phyloP scores from a whole-genome alignment of 2,888 invertebrate genomes.

The Eupithecia vulgata region DNA sequence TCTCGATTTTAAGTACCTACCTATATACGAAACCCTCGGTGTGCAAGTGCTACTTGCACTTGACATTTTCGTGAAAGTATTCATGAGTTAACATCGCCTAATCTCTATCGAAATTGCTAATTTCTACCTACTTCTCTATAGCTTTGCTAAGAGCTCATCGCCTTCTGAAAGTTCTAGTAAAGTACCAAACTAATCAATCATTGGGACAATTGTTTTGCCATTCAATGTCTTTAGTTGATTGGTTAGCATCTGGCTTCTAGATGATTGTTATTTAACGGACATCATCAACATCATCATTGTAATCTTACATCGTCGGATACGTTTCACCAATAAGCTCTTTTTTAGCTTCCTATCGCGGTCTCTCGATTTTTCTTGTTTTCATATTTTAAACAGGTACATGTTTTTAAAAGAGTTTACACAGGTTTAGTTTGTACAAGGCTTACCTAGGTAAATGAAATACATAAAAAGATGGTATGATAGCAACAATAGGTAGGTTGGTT shows the following conservation, averaged over 20 bases:
- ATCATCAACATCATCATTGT: background rate
- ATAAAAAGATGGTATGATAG: background rate
- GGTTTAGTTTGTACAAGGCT: too few relatives aligned
- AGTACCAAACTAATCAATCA: constrained; percentile 12
- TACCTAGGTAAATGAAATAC: background rate
- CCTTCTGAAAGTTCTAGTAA: constrained; percentile 1
- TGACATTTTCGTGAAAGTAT: background rate
- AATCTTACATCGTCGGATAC: background rate
- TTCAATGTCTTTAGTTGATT: constrained; percentile 11
- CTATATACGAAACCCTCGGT: too few relatives aligned
- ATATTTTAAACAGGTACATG: background rate
- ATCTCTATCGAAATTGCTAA: background rate
- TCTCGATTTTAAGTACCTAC: too few relatives aligned
- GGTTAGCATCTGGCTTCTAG: constrained; percentile 15
- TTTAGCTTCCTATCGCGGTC: background rate
- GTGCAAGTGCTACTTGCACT: too few relatives aligned
- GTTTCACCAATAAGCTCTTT: background rate
- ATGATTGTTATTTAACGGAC: background rate
- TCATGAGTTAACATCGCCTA: background rate
- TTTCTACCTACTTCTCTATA: background rate
- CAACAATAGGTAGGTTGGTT: too few relatives aligned
- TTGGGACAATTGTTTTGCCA: constrained; percentile 19
- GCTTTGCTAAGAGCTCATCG: background rate
- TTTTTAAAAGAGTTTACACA: too few relatives aligned
- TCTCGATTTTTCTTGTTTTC: background rate